Evolutionary conservation across 2,113 vertebrate genomes (phyloP).

Genomic region (Craseonycteris thonglongyai): DNA sequence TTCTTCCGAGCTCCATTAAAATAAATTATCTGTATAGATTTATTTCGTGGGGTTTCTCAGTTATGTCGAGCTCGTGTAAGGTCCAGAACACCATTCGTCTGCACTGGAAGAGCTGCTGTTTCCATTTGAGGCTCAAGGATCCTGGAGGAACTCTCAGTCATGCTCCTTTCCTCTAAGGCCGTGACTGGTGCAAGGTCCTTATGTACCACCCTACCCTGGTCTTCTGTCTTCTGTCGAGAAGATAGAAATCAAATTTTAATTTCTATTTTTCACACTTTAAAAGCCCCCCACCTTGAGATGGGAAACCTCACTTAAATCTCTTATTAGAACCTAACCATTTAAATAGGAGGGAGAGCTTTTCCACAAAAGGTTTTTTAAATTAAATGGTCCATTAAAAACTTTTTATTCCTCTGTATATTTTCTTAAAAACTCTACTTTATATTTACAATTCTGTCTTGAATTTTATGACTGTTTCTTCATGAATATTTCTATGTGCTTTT

Average conservation of each 20-base stretch:
- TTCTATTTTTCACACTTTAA: background rate
- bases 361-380: background rate
- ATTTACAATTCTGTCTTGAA: background rate
- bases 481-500: background rate
- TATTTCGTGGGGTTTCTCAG: background rate
- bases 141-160: background rate
- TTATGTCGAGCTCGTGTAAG: background rate
- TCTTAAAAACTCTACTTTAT: background rate
- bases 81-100: background rate
- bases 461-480: background rate
- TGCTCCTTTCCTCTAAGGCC: background rate
- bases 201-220: background rate
- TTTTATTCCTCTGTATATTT: background rate
- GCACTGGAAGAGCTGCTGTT: background rate
- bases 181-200: background rate
- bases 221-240: background rate
- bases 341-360: background rate
- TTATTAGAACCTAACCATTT: constrained; percentile 9
- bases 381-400: background rate
- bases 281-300: background rate
- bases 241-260: background rate
- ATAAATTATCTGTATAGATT: background rate
- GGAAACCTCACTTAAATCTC: background rate
- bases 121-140: background rate
- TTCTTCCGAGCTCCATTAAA: background rate